These are phyloP conservation scores for Petrolisthes manimaculis DNA, from an alignment of 2,888 invertebrate genomes.

Conservation along the genomic window DNA sequence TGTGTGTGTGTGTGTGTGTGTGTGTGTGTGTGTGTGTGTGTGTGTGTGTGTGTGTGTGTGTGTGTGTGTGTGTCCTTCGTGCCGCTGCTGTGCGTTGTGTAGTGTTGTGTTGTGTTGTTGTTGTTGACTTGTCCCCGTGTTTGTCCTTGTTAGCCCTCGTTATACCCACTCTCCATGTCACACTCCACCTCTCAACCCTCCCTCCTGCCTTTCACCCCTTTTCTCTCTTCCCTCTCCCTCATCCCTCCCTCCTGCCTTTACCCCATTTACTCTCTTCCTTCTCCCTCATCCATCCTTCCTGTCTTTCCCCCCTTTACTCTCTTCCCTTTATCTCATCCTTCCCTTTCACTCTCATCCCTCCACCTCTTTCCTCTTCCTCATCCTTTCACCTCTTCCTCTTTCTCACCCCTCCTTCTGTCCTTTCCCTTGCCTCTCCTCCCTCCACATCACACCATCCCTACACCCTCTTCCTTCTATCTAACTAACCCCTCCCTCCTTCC, in stretches of 20 bases:
- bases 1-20: constrained; percentile 1
- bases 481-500: too few species aligned
- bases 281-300: background rate
- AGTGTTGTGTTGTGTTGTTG: background rate
- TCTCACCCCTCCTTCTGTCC: background rate
- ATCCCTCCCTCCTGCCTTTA: background rate
- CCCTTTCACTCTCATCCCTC: background rate
- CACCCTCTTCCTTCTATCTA: too few species aligned
- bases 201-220: background rate
- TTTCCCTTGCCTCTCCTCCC: too few species aligned
- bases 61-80: background rate
- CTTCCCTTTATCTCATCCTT: background rate
- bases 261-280: background rate
- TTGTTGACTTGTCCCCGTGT: too few species aligned
- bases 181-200: background rate
- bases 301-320: background rate
- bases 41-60: constrained; percentile 1
- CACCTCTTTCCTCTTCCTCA: background rate
- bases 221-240: background rate
- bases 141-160: too few species aligned
- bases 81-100: background rate
- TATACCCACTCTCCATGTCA: background rate
- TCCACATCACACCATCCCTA: too few species aligned
- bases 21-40: constrained; percentile 1
- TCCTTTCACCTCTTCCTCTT: background rate